A percentile compares a stretch with the other conserved stretches of the same genome.
Evolutionary conservation across 2,113 vertebrate genomes (phyloP).

Genomic region (Lasiurus borealis): DNA sequence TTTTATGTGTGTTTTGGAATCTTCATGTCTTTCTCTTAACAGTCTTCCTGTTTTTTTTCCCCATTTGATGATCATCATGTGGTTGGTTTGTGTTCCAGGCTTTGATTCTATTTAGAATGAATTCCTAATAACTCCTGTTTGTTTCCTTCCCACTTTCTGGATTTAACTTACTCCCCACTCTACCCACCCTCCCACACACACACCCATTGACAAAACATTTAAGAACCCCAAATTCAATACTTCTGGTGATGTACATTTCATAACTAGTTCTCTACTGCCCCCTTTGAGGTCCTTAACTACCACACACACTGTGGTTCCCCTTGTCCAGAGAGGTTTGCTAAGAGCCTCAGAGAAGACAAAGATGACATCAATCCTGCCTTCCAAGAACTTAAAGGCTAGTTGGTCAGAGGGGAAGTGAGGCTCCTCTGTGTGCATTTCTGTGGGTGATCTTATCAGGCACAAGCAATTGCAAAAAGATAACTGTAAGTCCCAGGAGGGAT

Average conservation of each 20-base stretch:
- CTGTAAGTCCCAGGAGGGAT: not conserved
- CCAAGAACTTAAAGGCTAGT: not conserved
- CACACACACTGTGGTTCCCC: not conserved
- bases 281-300: not conserved
- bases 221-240: not conserved
- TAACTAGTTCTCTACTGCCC: slow-evolving; percentile 15
- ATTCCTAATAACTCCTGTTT: not conserved
- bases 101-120: not conserved
- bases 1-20: not conserved
- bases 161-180: not conserved
- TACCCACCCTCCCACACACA: too few relatives aligned
- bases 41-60: not conserved
- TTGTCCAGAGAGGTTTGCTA: not conserved
- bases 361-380: not conserved
- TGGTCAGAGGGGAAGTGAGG: not conserved
- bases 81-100: not conserved
- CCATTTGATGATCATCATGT: not conserved
- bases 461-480: not conserved
- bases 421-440: not conserved
- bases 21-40: not conserved
- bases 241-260: not conserved
- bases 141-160: not conserved
- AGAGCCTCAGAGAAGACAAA: not conserved
- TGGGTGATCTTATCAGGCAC: not conserved
- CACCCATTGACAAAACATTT: not conserved